These are phyloP conservation scores for Amblyopsis hoosieri DNA, from an alignment of 2,797 vertebrate genomes.

Conservation along the genomic window DNA sequence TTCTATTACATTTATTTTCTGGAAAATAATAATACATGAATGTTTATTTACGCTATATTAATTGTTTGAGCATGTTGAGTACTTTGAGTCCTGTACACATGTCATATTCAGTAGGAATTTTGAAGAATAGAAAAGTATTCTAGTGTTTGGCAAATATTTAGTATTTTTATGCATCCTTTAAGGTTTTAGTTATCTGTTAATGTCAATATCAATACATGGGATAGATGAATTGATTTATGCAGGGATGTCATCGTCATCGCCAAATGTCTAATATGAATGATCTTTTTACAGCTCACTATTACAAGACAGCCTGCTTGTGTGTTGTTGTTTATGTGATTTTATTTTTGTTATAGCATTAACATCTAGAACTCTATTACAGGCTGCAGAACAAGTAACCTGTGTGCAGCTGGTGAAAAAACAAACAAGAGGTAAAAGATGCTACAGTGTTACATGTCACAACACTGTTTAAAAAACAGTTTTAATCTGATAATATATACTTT, in stretches of 20 bases:
- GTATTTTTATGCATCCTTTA: too few relatives aligned
- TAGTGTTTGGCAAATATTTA: not conserved
- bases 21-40: not conserved
- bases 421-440: slow-evolving; percentile 83
- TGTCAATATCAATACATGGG: too few relatives aligned
- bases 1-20: slow-evolving; percentile 8
- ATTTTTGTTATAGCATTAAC: slow-evolving; percentile 92
- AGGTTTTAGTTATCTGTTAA: too few relatives aligned
- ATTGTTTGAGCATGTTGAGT: too few relatives aligned
- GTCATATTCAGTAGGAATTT: not conserved
- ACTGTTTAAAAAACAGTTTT: slow-evolving; percentile 78
- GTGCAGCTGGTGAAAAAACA: slow-evolving; percentile 84
- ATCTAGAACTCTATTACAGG: slow-evolving; percentile 85
- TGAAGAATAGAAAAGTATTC: not conserved
- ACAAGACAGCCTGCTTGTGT: too few relatives aligned
- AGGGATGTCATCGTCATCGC: too few relatives aligned
- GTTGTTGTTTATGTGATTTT: slow-evolving; percentile 66
- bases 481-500: slow-evolving; percentile 90
- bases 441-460: slow-evolving; percentile 84
- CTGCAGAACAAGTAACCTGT: slow-evolving; percentile 76
- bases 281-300: too few relatives aligned
- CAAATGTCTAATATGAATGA: too few relatives aligned
- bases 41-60: not conserved
- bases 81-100: too few relatives aligned
- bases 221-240: too few relatives aligned